Base-by-base conservation (phyloP, 2,888 invertebrate genomes). In the Ramazzottius varieornatus region DNA sequence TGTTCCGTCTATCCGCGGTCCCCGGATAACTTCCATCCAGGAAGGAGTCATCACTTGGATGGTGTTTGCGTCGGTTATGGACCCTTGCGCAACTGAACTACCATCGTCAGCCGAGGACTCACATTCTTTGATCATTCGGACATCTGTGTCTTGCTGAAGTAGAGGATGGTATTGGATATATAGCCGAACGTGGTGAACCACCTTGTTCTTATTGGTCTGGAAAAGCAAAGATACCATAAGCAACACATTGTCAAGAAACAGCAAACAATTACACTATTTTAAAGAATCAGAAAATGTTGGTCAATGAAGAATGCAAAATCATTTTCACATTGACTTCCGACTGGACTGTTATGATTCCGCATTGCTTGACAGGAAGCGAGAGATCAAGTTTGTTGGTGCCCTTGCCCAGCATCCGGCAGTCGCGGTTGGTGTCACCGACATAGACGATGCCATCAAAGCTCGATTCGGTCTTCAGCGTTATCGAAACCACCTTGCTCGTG, bases 331-430 rank as follows among this genome's bases (percentile, higher is more conserved):
- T 13, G 8, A 40, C 40, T 20, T 40, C 40, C 8, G 54, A 54
- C 29, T 54, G 8, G 29, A 54, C 54, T 4, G 54, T 54, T 4
- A 54, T 24, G 29, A 54, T 54, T 8, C 54, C 54, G 54, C 54
- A 54, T 24, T 54, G 54, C 54, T 29, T 13, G 29, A 54, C 54
- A 8, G 54, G 54, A 16, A 54, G 29, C 29, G 54, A 54, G 13
- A 54, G 4, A 8, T 54, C 54, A 8, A 54, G 54, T 29, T 54
- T 54, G 16, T 54, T 13, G n/a, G 4, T 16, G 20, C 54, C 54
- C 29, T 54, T 54, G n/a, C 54, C 54, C 54, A 54, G 13, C 54
- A 54, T 54, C 54, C 54, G 54, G 54, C 54, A 54, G 20, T 54
- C 54, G 4, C 29, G 20, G 4, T 13, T 29, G 20, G 8, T 8